phyloP scores from a whole-genome alignment of 2,113 vertebrate genomes.

The Pygoscelis antarcticus region DNA sequence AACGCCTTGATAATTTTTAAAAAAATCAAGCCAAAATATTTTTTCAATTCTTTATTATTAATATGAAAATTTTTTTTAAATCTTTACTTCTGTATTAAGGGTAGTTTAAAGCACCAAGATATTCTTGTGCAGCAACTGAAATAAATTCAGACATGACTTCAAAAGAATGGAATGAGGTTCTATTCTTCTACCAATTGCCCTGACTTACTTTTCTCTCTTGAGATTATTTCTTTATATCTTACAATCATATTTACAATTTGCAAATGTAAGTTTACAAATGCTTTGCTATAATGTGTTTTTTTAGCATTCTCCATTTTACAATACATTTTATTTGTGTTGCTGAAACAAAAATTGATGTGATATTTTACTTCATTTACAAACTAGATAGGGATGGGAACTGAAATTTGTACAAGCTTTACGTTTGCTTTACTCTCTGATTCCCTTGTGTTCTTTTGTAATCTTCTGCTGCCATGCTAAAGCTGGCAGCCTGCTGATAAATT shows the following conservation, averaged over 20 bases:
- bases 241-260: not conserved
- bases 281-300: not conserved
- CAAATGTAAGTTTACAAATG: not conserved
- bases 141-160: not conserved
- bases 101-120: not conserved
- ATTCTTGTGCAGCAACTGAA: not conserved
- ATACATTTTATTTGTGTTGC: not conserved
- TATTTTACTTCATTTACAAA: constrained; percentile 38
- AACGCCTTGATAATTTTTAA: not conserved
- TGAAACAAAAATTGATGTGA: not conserved
- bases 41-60: not conserved
- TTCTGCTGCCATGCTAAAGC: not conserved
- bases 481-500: constrained; percentile 47
- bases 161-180: not conserved
- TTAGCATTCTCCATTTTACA: not conserved
- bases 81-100: not conserved
- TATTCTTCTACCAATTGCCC: not conserved
- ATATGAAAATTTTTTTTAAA: not conserved
- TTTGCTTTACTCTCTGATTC: constrained; percentile 3
- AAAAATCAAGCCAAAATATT: not conserved
- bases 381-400: not conserved
- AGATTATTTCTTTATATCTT: not conserved
- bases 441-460: constrained; percentile 27
- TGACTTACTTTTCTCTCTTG: not conserved
- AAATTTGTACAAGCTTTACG: not conserved